phyloP scores from a whole-genome alignment of 2,888 invertebrate species.

The Amphimallon solstitiale region DNA sequence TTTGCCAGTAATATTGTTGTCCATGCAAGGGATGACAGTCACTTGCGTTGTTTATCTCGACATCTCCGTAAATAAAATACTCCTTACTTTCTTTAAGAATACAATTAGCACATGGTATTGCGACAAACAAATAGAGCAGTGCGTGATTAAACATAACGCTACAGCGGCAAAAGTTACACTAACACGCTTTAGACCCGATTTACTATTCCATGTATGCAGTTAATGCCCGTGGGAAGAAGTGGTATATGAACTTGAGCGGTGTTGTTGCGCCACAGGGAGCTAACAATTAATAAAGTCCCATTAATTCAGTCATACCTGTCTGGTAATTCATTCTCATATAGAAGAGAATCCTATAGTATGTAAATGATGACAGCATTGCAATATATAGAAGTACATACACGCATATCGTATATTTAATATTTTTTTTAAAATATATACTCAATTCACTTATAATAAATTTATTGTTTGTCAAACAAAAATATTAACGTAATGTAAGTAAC shows the following conservation, averaged over 20 bases:
- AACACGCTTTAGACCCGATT: not conserved
- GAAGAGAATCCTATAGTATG: not conserved
- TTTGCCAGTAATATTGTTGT: slow-evolving; percentile 27
- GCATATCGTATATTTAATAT: no score
- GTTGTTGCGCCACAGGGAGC: not conserved
- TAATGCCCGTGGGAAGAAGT: slow-evolving; percentile 7
- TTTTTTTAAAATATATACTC: no score
- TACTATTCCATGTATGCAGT: not conserved
- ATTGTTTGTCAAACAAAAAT: no score
- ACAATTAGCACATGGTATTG: slow-evolving; percentile 17
- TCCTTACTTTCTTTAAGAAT: slow-evolving; percentile 3
- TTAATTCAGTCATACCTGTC: not conserved
- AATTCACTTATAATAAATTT: no score
- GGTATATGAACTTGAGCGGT: not conserved
- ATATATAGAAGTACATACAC: no score
- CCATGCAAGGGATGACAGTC: not conserved
- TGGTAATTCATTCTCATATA: not conserved
- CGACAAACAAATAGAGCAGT: not conserved
- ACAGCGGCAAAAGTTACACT: not conserved
- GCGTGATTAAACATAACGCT: slow-evolving; percentile 13
- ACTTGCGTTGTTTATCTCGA: not conserved
- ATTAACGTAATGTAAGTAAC: no score
- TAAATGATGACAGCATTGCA: not conserved
- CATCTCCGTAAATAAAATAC: slow-evolving; percentile 11
- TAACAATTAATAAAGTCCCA: not conserved